Base-by-base conservation (phyloP, 30 jellyfish, hydroid and myxozoan species). In the Pelagia noctiluca region DNA sequence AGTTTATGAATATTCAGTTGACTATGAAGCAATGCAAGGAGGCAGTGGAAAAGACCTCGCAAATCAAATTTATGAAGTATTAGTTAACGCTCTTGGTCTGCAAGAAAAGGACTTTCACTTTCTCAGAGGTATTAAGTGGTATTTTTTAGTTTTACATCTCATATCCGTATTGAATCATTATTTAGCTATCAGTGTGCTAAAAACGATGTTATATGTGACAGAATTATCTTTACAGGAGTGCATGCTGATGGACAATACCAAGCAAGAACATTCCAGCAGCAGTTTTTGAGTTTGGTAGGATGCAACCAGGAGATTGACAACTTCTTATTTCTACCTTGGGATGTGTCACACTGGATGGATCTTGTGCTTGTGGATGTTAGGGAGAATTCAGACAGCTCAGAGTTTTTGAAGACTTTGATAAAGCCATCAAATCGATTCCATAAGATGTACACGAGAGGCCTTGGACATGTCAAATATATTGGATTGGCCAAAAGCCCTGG, bases 231-330 rank as follows among this genome's bases (percentile, higher is more conserved):
- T 63, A 63, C 12, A 74, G 86, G 53, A 25, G 75, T 74, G 49
- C 86, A 74, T 74, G 86, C 86, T 37, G 86, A 74, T 74, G 86
- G 86, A 3, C 86, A 74, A 38, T 74, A 74, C 86, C 86, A 74
- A 49, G 46, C 76, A 24, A 67, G 36, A 42, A 74, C 86, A 29
- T 74, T 74, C 76, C 86, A 74, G 76, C 49, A 35, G 49, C 35
- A 29, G 65, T 49, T 63, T 34, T 28, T 26, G 49, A 8, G 52
- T 38, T 52, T 52, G 68, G 68, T 52, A 52, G 68, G 68, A 52
- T 52, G 68, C 68, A 47, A 74, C 77, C 32, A 70, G 63, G 76
- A 74, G 57, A 38, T 49, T 28, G 86, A 49, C 57, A 36, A 26
- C 37, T 74, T 74, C 53, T 47, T 74, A 13, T 35, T 74, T 21